A percentile compares a stretch with the other conserved stretches of the same genome.
Evolutionary conservation across 2,888 invertebrate species (phyloP).

Genomic region (Ganaspis brasiliensis): DNA sequence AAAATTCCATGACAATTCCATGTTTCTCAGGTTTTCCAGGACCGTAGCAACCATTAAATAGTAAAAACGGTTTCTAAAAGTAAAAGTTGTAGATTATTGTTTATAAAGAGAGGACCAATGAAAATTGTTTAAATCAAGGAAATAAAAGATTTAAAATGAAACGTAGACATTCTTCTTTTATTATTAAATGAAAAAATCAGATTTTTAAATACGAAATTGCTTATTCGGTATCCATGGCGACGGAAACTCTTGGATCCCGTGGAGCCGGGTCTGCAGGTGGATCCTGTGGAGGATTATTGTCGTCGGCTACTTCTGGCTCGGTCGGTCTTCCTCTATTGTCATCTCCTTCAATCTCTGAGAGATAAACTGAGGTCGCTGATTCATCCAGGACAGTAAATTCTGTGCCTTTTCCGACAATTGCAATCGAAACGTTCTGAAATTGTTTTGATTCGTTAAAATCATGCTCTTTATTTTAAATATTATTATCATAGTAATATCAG

Average conservation of each 20-base stretch:
- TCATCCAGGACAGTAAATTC: slow-evolving; percentile 92
- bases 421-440: slow-evolving; percentile 93
- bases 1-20: too few relatives aligned
- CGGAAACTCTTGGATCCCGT: slow-evolving; percentile 81
- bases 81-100: too few relatives aligned
- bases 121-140: background rate
- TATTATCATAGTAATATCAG: too few relatives aligned
- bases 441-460: slow-evolving; percentile 28
- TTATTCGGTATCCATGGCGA: slow-evolving; percentile 81
- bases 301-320: slow-evolving; percentile 72
- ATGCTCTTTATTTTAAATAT: too few relatives aligned
- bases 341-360: slow-evolving; percentile 84
- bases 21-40: too few relatives aligned
- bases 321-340: slow-evolving; percentile 79
- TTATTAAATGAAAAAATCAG: slow-evolving; percentile 54
- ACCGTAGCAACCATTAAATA: too few relatives aligned
- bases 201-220: slow-evolving; percentile 42
- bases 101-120: too few relatives aligned
- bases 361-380: slow-evolving; percentile 84
- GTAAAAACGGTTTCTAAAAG: too few relatives aligned
- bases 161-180: slow-evolving; percentile 28
- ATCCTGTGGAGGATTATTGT: slow-evolving; percentile 77
- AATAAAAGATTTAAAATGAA: background rate
- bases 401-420: slow-evolving; percentile 93
- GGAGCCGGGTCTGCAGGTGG: slow-evolving; percentile 78